Conservation (phyloP, 2,888 invertebrate genomes). For the Leptopterna dolabrata region DNA sequence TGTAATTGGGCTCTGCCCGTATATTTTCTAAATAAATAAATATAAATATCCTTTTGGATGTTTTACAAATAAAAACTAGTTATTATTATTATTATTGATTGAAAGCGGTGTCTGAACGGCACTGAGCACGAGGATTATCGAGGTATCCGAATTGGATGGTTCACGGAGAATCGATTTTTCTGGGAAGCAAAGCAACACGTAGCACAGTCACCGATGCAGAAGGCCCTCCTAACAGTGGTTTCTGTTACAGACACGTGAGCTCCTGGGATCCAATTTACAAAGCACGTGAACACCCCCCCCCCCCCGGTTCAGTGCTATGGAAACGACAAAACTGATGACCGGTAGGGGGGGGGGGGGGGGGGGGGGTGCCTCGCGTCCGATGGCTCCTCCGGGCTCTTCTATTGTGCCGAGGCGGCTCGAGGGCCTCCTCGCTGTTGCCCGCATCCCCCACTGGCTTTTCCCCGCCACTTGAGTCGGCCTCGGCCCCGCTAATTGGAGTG, state of each 20-base stretch:
- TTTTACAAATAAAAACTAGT: too few species aligned
- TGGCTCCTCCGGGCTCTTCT: conserved; percentile 8
- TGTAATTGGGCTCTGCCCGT: too few species aligned
- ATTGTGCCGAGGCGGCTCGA: not conserved
- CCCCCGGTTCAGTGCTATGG: not conserved
- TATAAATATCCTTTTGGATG: too few species aligned
- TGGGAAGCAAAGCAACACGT: conserved; percentile 40
- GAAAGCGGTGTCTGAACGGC: too few species aligned
- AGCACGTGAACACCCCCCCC: conserved; percentile 34
- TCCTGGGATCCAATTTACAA: conserved; percentile 31
- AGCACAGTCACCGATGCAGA: conserved; percentile 12
- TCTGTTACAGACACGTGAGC: conserved; percentile 51
- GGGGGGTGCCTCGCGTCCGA: too few species aligned
- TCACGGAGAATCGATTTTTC: not conserved
- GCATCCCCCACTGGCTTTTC: conserved; percentile 17
- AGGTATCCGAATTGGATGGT: too few species aligned
- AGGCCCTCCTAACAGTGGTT: conserved; percentile 35
- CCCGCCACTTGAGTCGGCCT: conserved; percentile 43
- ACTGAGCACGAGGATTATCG: too few species aligned
- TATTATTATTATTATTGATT: too few species aligned
- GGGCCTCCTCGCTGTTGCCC: not conserved
- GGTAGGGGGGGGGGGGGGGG: too few species aligned
- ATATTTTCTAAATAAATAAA: too few species aligned
- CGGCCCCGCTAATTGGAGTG: conserved; percentile 46
- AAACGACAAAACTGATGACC: not conserved